phyloP scores from a whole-genome alignment of 2,797 vertebrate species.

The Mastacembelus armatus region DNA sequence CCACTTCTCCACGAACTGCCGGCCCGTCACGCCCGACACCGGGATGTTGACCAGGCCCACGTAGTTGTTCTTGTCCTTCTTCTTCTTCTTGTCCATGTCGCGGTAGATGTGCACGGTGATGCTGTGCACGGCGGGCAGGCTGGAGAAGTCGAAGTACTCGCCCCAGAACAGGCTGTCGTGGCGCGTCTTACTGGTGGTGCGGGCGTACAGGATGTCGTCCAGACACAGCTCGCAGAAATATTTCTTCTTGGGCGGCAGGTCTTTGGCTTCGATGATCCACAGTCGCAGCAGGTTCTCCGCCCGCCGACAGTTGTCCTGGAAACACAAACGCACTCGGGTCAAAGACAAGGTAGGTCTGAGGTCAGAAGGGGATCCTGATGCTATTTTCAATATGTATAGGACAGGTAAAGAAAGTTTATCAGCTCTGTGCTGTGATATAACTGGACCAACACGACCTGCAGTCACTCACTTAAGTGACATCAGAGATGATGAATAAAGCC shows the following conservation, averaged over 20 bases:
- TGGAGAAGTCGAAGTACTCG: slow-evolving; percentile 93
- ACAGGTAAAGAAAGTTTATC: too few species aligned
- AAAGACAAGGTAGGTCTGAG: too few species aligned
- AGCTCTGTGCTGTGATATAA: too few species aligned
- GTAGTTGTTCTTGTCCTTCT: slow-evolving; percentile 98
- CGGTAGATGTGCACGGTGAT: slow-evolving; percentile 97
- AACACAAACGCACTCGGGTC: not conserved
- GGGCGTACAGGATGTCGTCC: slow-evolving; percentile 94
- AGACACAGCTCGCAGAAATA: slow-evolving; percentile 98
- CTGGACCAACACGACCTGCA: too few species aligned
- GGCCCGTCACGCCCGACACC: slow-evolving; percentile 86
- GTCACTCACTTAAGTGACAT: too few species aligned
- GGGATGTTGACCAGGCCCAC: slow-evolving; percentile 96
- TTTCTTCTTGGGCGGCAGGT: slow-evolving; percentile 94
- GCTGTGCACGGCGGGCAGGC: slow-evolving; percentile 88
- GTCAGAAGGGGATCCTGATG: not conserved
- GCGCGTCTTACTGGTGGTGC: slow-evolving; percentile 96
- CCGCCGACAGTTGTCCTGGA: slow-evolving; percentile 92
- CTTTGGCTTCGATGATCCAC: slow-evolving; percentile 98
- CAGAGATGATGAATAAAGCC: too few species aligned
- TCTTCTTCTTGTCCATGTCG: slow-evolving; percentile 95
- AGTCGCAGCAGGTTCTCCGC: slow-evolving; percentile 93
- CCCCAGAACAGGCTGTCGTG: slow-evolving; percentile 97
- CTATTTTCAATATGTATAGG: too few species aligned
- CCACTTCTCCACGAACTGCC: slow-evolving; percentile 97